Evolutionary conservation across 2,797 vertebrate species (phyloP).

Genomic region (Gymnothorax reevesii): DNA sequence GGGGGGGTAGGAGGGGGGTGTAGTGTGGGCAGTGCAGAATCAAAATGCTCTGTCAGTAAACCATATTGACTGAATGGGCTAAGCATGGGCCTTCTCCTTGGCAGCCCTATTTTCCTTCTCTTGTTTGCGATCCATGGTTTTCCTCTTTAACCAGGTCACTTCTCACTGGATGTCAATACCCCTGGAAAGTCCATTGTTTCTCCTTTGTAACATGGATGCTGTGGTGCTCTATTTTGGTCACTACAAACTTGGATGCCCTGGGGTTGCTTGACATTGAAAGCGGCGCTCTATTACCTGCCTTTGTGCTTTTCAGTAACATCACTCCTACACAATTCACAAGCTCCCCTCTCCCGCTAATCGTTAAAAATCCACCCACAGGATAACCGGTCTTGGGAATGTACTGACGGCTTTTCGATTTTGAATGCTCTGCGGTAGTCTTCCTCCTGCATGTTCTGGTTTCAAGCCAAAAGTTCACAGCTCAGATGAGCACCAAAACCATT

Average conservation of each 20-base stretch:
- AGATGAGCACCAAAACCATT: conserved; percentile 25
- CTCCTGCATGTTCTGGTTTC: conserved; percentile 30
- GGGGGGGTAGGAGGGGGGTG: too few relatives aligned
- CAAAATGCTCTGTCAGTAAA: background rate
- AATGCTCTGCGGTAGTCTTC: conserved; percentile 39
- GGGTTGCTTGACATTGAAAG: conserved; percentile 34
- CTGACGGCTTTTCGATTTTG: conserved; percentile 53
- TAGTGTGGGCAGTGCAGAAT: background rate
- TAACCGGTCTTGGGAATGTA: conserved; percentile 46
- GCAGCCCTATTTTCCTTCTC: background rate
- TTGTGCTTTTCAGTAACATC: conserved; percentile 48
- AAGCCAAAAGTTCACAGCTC: conserved; percentile 32
- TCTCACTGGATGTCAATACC: conserved; percentile 9
- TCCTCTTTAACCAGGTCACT: background rate
- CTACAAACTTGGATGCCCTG: conserved; percentile 25
- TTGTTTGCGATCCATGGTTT: background rate
- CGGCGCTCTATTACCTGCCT: conserved; percentile 37
- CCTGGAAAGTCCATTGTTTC: background rate
- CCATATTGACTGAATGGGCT: background rate
- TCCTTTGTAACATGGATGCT: background rate
- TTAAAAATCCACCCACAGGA: conserved; percentile 50
- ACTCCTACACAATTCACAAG: conserved; percentile 43
- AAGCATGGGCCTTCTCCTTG: background rate
- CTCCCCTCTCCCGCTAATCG: conserved; percentile 39
- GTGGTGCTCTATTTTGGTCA: conserved; percentile 12